phyloP scores from a whole-genome alignment of 2,888 invertebrate species.

The Phalera bucephala region DNA sequence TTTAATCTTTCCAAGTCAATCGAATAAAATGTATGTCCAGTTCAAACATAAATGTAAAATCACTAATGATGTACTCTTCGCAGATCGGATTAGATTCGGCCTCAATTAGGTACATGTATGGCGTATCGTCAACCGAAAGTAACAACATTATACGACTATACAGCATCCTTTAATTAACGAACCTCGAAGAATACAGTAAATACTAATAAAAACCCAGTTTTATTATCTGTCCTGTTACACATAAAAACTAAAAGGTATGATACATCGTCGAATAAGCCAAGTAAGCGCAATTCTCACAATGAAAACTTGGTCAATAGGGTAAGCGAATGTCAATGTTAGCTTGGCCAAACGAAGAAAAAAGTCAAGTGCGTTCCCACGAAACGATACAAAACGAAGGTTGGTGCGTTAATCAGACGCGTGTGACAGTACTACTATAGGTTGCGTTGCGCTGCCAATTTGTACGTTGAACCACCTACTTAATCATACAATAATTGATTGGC shows the following conservation, averaged over 20 bases:
- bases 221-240: slow-evolving; percentile 2
- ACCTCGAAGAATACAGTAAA: not conserved
- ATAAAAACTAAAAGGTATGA: slow-evolving; percentile 3
- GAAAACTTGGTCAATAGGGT: slow-evolving; percentile 44
- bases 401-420: slow-evolving; percentile 45
- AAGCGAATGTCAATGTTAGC: slow-evolving; percentile 51
- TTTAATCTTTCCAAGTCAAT: too few relatives aligned
- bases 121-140: too few relatives aligned
- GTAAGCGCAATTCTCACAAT: slow-evolving; percentile 16
- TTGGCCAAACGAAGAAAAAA: slow-evolving; percentile 41
- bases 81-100: too few relatives aligned
- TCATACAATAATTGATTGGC: slow-evolving; percentile 59
- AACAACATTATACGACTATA: too few relatives aligned
- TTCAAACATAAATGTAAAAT: too few relatives aligned
- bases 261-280: slow-evolving; percentile 1
- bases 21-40: too few relatives aligned
- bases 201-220: slow-evolving; percentile 6
- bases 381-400: slow-evolving; percentile 47
- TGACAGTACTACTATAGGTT: slow-evolving; percentile 34
- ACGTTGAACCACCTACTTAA: slow-evolving; percentile 50
- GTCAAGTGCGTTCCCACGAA: slow-evolving; percentile 59
- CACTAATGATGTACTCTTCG: too few relatives aligned
- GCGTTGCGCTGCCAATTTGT: slow-evolving; percentile 50
- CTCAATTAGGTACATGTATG: too few relatives aligned
- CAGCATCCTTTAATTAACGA: too few relatives aligned